Percentiles rank a stretch among this genome's conserved stretches.
phyloP scores from a whole-genome alignment of 2,113 vertebrate genomes.

The Pelusios castaneus region DNA sequence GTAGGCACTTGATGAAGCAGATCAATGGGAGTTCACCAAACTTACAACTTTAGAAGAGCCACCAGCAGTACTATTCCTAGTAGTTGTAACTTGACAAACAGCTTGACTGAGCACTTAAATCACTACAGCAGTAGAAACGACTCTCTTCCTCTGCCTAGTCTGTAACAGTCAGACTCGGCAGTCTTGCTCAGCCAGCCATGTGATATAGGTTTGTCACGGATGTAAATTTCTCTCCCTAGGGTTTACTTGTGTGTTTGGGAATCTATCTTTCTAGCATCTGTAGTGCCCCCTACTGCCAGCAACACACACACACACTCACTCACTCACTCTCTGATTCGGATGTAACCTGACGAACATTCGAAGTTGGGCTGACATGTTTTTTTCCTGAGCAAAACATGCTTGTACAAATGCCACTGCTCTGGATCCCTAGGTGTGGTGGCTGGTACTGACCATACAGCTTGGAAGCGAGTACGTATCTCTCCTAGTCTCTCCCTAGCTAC shows the following conservation, averaged over 20 bases:
- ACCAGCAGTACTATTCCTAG: background rate
- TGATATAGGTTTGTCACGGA: background rate
- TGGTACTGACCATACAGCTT: background rate
- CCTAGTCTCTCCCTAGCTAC: background rate
- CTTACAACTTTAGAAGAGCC: background rate
- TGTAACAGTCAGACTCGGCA: background rate
- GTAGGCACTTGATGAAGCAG: no score
- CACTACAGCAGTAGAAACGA: background rate
- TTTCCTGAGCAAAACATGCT: background rate
- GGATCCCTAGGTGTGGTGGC: background rate
- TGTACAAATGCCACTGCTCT: background rate
- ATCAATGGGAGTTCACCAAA: background rate
- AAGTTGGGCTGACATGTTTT: background rate
- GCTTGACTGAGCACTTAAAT: background rate
- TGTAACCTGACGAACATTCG: background rate
- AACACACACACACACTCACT: no score
- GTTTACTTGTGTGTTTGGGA: background rate
- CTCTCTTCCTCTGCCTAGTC: background rate
- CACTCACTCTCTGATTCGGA: no score
- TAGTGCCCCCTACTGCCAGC: no score
- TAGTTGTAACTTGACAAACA: background rate
- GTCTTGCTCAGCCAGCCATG: background rate
- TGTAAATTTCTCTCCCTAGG: background rate
- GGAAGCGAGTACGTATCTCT: background rate
- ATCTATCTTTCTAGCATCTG: background rate